Percentiles rank a stretch among this genome's conserved stretches.
phyloP scores from a whole-genome alignment of 2,888 invertebrate genomes.

The Thelaira solivaga region DNA sequence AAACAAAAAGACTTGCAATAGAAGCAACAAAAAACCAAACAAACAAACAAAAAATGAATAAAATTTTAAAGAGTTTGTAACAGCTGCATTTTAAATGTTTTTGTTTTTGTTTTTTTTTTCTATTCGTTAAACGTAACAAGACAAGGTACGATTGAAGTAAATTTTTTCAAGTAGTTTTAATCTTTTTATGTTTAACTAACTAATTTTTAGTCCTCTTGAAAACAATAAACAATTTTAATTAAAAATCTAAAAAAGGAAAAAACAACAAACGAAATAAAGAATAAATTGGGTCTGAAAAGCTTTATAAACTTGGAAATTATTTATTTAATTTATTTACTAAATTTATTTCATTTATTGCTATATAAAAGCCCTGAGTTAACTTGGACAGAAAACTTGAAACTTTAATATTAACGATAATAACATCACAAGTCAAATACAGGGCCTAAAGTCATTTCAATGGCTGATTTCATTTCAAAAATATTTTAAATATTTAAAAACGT shows the following conservation, averaged over 20 bases:
- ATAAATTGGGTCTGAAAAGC: background rate
- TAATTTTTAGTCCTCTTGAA: constrained; percentile 5
- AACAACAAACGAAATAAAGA: no score
- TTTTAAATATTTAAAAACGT: no score
- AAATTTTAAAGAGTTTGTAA: constrained; percentile 53
- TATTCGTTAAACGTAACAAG: constrained; percentile 17
- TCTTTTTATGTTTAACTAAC: background rate
- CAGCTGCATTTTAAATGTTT: constrained; percentile 58
- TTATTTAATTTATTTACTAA: no score
- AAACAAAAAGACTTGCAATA: constrained; percentile 36
- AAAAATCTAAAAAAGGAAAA: constrained; percentile 7
- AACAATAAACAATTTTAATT: constrained; percentile 15
- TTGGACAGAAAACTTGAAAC: no score
- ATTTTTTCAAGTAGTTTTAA: background rate
- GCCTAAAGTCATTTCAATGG: no score
- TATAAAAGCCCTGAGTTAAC: no score
- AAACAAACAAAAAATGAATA: constrained; percentile 41
- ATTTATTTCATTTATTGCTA: no score
- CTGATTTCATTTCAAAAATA: no score
- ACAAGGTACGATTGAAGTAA: constrained; percentile 4
- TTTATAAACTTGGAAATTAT: background rate
- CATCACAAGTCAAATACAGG: no score
- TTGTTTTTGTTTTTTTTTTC: background rate
- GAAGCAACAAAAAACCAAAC: constrained; percentile 22
- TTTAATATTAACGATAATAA: no score